A percentile compares a stretch with the other conserved stretches of the same genome.
Conservation (phyloP, 2,113 vertebrate genomes). For the Platycercus adscitus region DNA sequence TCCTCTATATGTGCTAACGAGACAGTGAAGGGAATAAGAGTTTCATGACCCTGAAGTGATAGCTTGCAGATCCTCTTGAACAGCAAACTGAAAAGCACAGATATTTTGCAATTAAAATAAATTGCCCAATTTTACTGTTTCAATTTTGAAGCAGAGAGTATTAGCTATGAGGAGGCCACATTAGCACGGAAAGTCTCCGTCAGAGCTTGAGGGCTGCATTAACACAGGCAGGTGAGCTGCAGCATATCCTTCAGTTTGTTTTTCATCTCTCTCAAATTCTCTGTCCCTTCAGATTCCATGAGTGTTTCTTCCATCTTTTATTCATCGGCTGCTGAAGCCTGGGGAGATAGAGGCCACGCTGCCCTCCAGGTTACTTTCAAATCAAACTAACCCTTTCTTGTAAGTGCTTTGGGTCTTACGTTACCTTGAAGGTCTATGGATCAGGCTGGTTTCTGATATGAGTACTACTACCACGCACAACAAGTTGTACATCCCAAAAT, state of each 20-base stretch:
- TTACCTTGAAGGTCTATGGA: neutral
- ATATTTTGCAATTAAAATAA: neutral
- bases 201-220: neutral
- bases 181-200: neutral
- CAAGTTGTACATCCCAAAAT: neutral
- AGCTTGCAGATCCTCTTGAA: neutral
- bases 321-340: neutral
- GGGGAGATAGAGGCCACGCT: neutral
- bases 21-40: neutral
- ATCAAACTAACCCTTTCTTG: constrained; percentile 1
- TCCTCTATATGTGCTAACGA: neutral
- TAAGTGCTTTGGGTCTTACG: neutral
- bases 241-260: neutral
- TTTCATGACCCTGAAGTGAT: neutral
- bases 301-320: constrained; percentile 1
- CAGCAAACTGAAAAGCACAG: neutral
- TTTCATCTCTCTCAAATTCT: neutral
- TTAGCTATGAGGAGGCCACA: neutral
- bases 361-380: neutral
- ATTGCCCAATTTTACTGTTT: neutral
- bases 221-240: neutral
- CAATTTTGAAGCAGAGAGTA: neutral
- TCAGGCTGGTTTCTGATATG: neutral
- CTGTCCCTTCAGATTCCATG: neutral
- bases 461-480: neutral